Percentiles rank a stretch among this genome's conserved stretches.
phyloP scores from a whole-genome alignment of 2,797 vertebrate genomes.

The Merluccius polli region DNA sequence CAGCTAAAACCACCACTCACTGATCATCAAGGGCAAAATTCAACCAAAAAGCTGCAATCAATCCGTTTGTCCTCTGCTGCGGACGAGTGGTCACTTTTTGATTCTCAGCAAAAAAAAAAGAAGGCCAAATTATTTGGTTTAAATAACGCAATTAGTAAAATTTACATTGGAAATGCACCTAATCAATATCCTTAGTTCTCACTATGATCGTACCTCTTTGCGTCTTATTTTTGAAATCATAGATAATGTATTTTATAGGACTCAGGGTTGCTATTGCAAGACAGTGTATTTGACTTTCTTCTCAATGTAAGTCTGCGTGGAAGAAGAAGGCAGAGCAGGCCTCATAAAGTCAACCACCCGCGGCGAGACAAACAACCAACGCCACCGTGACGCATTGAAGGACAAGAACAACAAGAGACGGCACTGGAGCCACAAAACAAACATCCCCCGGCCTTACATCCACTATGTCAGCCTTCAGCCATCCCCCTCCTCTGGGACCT shows the following conservation, averaged over 20 bases:
- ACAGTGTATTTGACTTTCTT: neutral
- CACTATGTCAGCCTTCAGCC: neutral
- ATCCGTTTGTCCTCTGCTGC: neutral
- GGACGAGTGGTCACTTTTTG: neutral
- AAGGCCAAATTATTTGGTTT: neutral
- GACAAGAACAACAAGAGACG: slow-evolving; percentile 30
- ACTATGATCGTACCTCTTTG: too few relatives aligned
- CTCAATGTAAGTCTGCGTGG: slow-evolving; percentile 18
- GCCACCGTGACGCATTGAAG: slow-evolving; percentile 32
- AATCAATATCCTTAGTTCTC: neutral
- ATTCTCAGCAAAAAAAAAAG: neutral
- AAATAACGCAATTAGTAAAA: too few relatives aligned
- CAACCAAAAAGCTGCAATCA: neutral
- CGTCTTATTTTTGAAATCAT: neutral
- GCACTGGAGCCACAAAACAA: slow-evolving; percentile 25
- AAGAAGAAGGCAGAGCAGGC: slow-evolving; percentile 16
- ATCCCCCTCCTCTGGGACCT: neutral
- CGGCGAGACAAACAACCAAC: slow-evolving; percentile 29
- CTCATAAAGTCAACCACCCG: slow-evolving; percentile 33
- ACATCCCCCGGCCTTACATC: slow-evolving; percentile 11
- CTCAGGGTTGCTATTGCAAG: neutral
- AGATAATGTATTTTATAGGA: neutral
- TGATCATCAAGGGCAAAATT: neutral
- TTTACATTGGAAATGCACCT: neutral
- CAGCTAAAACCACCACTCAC: neutral